Base-by-base conservation (phyloP, 2,113 vertebrate species). In the Rissa tridactyla region DNA sequence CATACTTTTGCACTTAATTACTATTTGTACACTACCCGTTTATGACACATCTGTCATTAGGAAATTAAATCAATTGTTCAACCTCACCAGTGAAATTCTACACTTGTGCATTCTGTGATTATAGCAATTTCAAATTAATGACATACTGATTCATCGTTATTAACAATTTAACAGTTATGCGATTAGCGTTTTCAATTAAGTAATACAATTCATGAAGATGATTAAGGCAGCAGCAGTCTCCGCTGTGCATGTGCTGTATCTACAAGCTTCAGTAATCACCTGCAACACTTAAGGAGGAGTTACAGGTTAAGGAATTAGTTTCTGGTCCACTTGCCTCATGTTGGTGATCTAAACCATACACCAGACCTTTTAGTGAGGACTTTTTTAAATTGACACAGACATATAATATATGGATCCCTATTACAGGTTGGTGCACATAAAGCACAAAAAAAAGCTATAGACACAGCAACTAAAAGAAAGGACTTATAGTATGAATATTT, bases 1-100 rank as follows among this genome's bases (percentile, higher is more conserved):
- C 40, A 78, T 26, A 91, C 60, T 84, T 94, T 82, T 79, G 20
- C 38, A 42, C 23, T 85, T 94, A 94, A 97, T 79, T 96, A 61
- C 26, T 96, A 95, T 96, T 97, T 97, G 60, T 82, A 89, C 76
- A 82, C 75, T 49, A 65, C 60, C 84, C 66, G 92, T 70, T 96
- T 86, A 82, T 76, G 82, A 95, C 64, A 68, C 26, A 88, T 93
- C 95, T 94, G 81, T 80, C 78, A 94, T 92, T 69, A 75, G 47
- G 93, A 97, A 97, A 97, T 93, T 93, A 97, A 95, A 97, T 93
- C 96, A 97, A 94, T 93, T 96, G 85, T 87, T 93, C 61, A 90
- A 19, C 42, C 90, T 82, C 70, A 93, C 84, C 86, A 88, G 54
- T 82, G 88, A 97, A 97, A 96, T 92, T 93, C 95, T 89, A 55